Evolutionary conservation across 30 jellyfish, hydroid and myxozoan genomes (phyloP).

Genomic region (Mastigias papua): DNA sequence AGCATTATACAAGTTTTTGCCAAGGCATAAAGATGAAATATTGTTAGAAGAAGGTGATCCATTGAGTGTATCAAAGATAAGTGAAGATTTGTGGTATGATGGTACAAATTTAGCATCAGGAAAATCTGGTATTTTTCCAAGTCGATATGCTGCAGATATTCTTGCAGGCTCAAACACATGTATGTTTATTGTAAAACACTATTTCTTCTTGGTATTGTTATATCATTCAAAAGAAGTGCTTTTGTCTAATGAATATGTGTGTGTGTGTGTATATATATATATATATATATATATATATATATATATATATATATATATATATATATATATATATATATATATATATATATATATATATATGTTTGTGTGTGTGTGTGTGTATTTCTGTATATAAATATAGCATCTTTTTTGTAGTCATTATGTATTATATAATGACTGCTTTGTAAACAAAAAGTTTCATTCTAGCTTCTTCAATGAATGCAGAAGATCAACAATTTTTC

Average conservation of each 20-base stretch:
- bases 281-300: too few relatives aligned
- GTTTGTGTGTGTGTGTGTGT: too few relatives aligned
- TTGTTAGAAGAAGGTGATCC: constrained; percentile 90
- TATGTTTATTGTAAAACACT: background rate
- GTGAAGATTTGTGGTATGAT: constrained; percentile 93
- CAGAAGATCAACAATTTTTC: constrained; percentile 63
- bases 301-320: too few relatives aligned
- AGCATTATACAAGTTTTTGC: constrained; percentile 77
- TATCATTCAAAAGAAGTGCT: too few relatives aligned
- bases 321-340: too few relatives aligned
- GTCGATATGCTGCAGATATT: constrained; percentile 92
- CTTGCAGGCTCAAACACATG: constrained; percentile 40
- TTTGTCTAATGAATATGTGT: too few relatives aligned
- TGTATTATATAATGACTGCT: too few relatives aligned
- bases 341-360: too few relatives aligned
- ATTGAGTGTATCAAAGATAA: constrained; percentile 61
- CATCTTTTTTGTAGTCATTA: too few relatives aligned
- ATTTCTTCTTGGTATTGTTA: background rate
- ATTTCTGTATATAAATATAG: too few relatives aligned
- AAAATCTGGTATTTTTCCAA: constrained; percentile 86
- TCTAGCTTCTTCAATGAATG: constrained; percentile 36
- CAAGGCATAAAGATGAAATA: constrained; percentile 96
- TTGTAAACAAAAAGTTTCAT: too few relatives aligned
- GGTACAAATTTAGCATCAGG: constrained; percentile 89
- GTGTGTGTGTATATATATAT: too few relatives aligned